Base-by-base conservation (phyloP, 1,140 invertebrate species). In the Fopius arisanus region DNA sequence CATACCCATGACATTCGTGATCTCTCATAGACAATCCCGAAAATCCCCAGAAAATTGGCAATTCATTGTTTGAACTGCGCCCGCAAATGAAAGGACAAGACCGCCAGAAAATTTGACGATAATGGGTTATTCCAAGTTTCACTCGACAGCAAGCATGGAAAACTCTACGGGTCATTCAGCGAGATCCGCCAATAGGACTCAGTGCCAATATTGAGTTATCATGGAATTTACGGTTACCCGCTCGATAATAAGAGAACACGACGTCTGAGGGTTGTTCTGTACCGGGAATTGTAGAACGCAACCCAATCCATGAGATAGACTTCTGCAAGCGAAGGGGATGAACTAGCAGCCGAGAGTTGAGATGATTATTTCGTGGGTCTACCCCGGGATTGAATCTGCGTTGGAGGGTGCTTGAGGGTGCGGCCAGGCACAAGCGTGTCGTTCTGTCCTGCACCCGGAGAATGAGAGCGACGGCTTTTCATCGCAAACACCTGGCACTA, bases 331-430 rank as follows among this genome's bases (percentile, higher is more conserved):
- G 83, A 84, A 84, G 29, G 79, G 81, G 78, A 83, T 82, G 78
- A 84, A 81, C 81, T 75, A 80, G 66, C 79, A 48, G 73, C 74
- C 79, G 14, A 65, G n/a, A 31, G 28, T 65, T 33, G 29, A 26
- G 82, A 85, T 85, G 83, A 87, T 87, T 86, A 87, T 86, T 86
- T 87, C 75, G 83, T 84, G 79, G 78, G 75, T 82, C 80, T 80
- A 77, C 4, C 41, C 21, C 6, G 77, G 81, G 82, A 87, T 87
- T 87, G 80, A 85, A 87, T 87, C 81, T 79, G 78, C 78, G 78
- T 82, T 86, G 79, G 78, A 86, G 85, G 79, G 82, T 86, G 66
- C 86, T 86, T 76, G 80, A 86, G 83, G 78, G 78, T 80, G 79
- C 79, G 77, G 73, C 77, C 81, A 80, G 80, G 78, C 29, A 19